Percentiles rank a stretch among this genome's conserved stretches.
phyloP scores from a whole-genome alignment of 2,888 invertebrate genomes.

The Hyalella azteca region DNA sequence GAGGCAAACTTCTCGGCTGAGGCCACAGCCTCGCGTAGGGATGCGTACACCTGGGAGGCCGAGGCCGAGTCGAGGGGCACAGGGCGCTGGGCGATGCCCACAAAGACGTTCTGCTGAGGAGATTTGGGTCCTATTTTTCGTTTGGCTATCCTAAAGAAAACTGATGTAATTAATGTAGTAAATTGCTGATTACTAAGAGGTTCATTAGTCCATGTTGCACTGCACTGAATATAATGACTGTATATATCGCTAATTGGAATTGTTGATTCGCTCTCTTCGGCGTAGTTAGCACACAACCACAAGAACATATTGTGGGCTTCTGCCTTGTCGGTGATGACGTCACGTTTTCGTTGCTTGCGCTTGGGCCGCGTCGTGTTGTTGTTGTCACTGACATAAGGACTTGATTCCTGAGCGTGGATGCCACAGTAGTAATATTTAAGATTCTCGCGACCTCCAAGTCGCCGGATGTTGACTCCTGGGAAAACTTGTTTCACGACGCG shows the following conservation, averaged over 20 bases:
- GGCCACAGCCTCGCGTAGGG: slow-evolving; percentile 39
- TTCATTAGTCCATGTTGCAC: slow-evolving; percentile 42
- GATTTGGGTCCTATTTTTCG: slow-evolving; percentile 45
- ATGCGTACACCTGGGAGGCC: slow-evolving; percentile 41
- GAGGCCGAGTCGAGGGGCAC: slow-evolving; percentile 47
- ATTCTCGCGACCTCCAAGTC: slow-evolving; percentile 55
- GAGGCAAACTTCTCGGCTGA: slow-evolving; percentile 16
- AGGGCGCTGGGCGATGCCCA: slow-evolving; percentile 51
- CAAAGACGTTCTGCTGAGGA: slow-evolving; percentile 54
- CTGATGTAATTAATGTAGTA: slow-evolving; percentile 49
- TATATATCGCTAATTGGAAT: slow-evolving; percentile 46
- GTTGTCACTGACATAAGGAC: slow-evolving; percentile 54
- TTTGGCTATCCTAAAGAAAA: slow-evolving; percentile 42
- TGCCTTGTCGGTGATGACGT: slow-evolving; percentile 49
- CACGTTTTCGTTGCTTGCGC: slow-evolving; percentile 53
- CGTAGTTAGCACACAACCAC: slow-evolving; percentile 53
- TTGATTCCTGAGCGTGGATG: slow-evolving; percentile 53
- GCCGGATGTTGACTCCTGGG: slow-evolving; percentile 54
- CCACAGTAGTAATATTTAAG: slow-evolving; percentile 58
- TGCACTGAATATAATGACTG: slow-evolving; percentile 50
- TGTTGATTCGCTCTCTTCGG: slow-evolving; percentile 37
- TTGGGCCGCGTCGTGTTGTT: slow-evolving; percentile 56
- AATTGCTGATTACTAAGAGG: slow-evolving; percentile 52
- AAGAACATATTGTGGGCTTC: slow-evolving; percentile 50
- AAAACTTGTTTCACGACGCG: slow-evolving; percentile 57